phyloP scores from a whole-genome alignment of 2,113 vertebrate species.

The Bujurquina vittata region DNA sequence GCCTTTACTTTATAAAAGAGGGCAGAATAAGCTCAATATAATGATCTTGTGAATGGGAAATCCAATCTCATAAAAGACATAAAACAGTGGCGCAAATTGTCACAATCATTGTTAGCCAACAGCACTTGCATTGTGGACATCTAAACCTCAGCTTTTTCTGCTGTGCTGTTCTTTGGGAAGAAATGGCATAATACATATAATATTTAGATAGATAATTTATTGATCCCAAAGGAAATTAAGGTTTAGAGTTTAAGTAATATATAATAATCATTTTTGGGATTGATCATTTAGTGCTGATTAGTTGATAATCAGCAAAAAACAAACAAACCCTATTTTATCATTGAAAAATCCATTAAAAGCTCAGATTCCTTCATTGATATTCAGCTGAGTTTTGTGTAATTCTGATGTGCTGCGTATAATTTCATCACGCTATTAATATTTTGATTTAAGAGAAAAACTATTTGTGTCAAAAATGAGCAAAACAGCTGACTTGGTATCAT shows the following conservation, averaged over 20 bases:
- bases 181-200: background rate
- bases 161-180: background rate
- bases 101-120: background rate
- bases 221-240: no score
- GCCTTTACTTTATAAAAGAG: conserved; percentile 40
- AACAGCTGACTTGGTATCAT: background rate
- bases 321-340: background rate
- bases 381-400: background rate
- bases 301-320: background rate
- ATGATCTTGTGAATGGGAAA: background rate
- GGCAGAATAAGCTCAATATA: conserved; percentile 15
- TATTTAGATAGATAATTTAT: no score
- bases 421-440: background rate
- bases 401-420: background rate
- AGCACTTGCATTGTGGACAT: background rate
- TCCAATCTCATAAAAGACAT: background rate
- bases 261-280: background rate
- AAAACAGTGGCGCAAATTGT: background rate
- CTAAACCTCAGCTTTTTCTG: background rate
- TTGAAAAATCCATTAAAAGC: background rate
- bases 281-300: background rate
- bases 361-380: background rate
- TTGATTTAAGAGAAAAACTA: background rate
- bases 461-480: background rate
- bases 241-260: background rate